These are phyloP conservation scores for Ptychochromis oligacanthus DNA, from an alignment of 2,113 vertebrate genomes.

Conservation along the genomic window DNA sequence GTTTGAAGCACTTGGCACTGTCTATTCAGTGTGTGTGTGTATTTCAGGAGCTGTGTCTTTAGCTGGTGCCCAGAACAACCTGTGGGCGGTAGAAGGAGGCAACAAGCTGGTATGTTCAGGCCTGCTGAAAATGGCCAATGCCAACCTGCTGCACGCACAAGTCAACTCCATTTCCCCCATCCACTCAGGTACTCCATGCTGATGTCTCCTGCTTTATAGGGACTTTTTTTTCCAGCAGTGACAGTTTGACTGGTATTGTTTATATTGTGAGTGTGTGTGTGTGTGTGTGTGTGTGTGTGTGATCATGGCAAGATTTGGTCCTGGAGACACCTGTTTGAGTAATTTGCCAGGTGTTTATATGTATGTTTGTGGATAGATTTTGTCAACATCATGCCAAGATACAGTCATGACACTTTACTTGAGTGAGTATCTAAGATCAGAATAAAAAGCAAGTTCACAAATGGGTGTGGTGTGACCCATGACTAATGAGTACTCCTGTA, in stretches of 20 bases:
- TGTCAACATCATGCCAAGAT: background rate
- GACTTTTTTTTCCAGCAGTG: background rate
- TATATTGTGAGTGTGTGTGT: background rate
- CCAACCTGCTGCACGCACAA: constrained; percentile 86
- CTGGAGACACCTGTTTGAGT: background rate
- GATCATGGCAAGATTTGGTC: background rate
- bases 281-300: background rate
- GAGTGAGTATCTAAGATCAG: background rate
- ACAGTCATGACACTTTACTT: background rate
- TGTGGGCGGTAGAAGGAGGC: constrained; percentile 97
- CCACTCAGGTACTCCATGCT: constrained; percentile 45
- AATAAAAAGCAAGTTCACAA: background rate
- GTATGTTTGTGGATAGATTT: background rate
- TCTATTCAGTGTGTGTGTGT: constrained; percentile 27
- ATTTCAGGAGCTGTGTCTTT: constrained; percentile 91
- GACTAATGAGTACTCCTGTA: no score
- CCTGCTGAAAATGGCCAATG: constrained; percentile 91
- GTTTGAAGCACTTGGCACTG: constrained; percentile 43
- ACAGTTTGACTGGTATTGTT: background rate
- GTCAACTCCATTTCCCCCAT: constrained; percentile 84
- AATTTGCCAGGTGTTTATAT: background rate
- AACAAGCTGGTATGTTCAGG: constrained; percentile 94
- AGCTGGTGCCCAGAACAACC: constrained; percentile 90
- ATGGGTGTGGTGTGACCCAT: no score
- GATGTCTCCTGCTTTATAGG: background rate